Percentiles rank a stretch among this genome's conserved stretches.
phyloP scores from a whole-genome alignment of 2,888 invertebrate genomes.

The Pachliopta kotzebuea region DNA sequence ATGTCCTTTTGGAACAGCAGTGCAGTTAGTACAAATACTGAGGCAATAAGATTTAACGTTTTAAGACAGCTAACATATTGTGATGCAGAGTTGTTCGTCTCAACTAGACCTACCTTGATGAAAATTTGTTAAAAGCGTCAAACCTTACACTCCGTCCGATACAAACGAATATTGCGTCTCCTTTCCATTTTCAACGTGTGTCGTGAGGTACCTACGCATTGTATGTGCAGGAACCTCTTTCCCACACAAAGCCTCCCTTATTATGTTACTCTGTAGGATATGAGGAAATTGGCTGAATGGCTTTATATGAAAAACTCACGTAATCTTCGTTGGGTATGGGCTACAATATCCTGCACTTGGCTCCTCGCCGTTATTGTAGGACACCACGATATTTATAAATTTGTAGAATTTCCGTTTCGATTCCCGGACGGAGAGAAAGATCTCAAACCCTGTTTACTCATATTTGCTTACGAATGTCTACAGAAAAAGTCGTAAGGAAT shows the following conservation, averaged over 20 bases:
- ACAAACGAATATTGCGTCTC: slow-evolving; percentile 57
- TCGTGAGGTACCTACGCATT: slow-evolving; percentile 65
- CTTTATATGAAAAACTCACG: slow-evolving; percentile 77
- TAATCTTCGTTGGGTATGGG: slow-evolving; percentile 69
- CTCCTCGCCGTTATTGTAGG: slow-evolving; percentile 51
- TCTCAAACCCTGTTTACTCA: neutral
- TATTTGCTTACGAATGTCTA: neutral
- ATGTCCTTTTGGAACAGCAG: no score
- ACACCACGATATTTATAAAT: slow-evolving; percentile 38
- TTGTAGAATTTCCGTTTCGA: neutral
- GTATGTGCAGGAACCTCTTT: slow-evolving; percentile 73
- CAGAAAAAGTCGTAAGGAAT: neutral
- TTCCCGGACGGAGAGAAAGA: neutral
- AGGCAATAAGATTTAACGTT: no score
- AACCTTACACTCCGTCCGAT: slow-evolving; percentile 44
- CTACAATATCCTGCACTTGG: slow-evolving; percentile 70
- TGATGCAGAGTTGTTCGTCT: no score
- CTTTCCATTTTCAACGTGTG: slow-evolving; percentile 55
- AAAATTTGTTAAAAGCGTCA: slow-evolving; percentile 61
- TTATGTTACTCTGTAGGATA: slow-evolving; percentile 76
- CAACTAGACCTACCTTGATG: slow-evolving; percentile 34
- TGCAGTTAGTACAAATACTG: no score
- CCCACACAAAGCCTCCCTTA: slow-evolving; percentile 74
- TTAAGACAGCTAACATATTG: no score
- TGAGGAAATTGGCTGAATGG: slow-evolving; percentile 79